Evolutionary conservation across 2,113 vertebrate genomes (phyloP), one percentile per base, ranked within the genome.

Genomic region (Hippopotamus amphibius): DNA sequence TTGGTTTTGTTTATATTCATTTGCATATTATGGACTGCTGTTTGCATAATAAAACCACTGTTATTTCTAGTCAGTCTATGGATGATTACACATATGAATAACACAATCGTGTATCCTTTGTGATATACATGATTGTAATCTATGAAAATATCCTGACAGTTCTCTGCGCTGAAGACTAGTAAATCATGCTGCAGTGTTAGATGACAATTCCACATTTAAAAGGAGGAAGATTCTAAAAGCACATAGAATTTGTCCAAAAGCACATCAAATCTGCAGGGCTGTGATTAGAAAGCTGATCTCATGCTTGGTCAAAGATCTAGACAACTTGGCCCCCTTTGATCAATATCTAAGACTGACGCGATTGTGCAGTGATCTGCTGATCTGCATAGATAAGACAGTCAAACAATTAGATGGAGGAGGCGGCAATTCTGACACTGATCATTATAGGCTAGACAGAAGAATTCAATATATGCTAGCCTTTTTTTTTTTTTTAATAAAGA

Each of bases 21-120:
- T 99, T 99, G 98, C 98, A 98, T 98, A 98, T 96, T 92, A 95
- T 98, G 97, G 79, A 97, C 97, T 98, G 88, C 80, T 98, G 97
- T 98, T 99, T 98, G 98, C 98, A 98, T 98, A 98, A 98, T 98
- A 98, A 98, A 91, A 98, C 69, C 66, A 97, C 96, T 98, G 98
- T 98, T 98, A 96, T 93, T 98, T 98, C 97, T 97, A 98, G 66
- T 98, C 90, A 76, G 90, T 97, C 92, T 97, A 98, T 96, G 97
- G 97, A 83, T 98, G 98, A 98, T 97, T 98, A 97, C 97, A 98
- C 98, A 97, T 30, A 13, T 95, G 97, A 97, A 97, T 96, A 93
- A 97, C 6, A 50, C 76, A 97, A 91, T 2, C 0, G 19, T 95
- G 92, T 97, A 82, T 50, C 86, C 97, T 97, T 98, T 97, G 95